These are phyloP conservation scores for Ctenopoma multispine DNA, from an alignment of 2,797 vertebrate species.

Conservation along the genomic window DNA sequence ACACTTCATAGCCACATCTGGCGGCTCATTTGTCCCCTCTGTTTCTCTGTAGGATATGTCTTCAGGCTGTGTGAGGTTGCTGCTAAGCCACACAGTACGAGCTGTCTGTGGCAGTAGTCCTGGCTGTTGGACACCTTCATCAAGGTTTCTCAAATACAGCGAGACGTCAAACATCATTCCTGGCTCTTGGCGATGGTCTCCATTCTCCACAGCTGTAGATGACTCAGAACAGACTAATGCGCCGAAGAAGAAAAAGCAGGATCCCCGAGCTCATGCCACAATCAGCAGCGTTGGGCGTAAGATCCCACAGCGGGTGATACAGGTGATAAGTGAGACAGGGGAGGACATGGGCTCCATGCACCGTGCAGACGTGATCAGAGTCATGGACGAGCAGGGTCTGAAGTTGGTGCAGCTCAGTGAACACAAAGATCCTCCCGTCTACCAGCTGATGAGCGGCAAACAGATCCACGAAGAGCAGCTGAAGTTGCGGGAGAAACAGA, in stretches of 20 bases:
- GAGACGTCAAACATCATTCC: conserved; percentile 13
- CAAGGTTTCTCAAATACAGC: conserved; percentile 7
- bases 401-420: conserved; percentile 86
- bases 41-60: conserved; percentile 83
- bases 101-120: conserved; percentile 48
- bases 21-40: background rate
- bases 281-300: conserved; percentile 87
- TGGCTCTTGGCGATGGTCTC: conserved; percentile 48
- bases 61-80: conserved; percentile 78
- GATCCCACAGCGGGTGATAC: conserved; percentile 86
- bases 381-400: conserved; percentile 87
- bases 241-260: conserved; percentile 65
- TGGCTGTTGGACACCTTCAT: conserved; percentile 37
- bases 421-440: conserved; percentile 86
- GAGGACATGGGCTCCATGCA: conserved; percentile 89
- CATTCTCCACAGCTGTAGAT: conserved; percentile 69
- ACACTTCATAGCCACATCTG: background rate
- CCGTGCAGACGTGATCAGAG: conserved; percentile 83
- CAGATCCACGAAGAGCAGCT: conserved; percentile 91
- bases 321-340: conserved; percentile 85
- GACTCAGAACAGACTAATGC: conserved; percentile 22
- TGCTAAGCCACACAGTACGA: conserved; percentile 72
- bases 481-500: conserved; percentile 84
- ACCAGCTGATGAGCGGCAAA: conserved; percentile 90
- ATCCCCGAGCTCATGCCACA: conserved; percentile 39